Evolutionary conservation across 2,113 vertebrate species (phyloP).

Genomic region (Mobula birostris): DNA sequence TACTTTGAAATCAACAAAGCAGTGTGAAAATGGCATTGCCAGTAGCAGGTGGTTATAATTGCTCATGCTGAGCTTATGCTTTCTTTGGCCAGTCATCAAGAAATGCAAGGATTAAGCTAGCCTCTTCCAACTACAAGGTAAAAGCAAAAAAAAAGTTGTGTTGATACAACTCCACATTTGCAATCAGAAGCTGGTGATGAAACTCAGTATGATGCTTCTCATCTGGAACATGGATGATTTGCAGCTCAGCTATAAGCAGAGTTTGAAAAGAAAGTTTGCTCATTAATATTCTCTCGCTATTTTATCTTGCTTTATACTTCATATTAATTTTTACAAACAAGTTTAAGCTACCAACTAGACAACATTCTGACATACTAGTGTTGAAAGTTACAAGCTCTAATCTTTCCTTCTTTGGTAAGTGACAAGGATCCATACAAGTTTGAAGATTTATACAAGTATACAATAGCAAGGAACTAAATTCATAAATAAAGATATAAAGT

Average conservation of each 20-base stretch:
- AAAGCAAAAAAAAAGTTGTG: not conserved
- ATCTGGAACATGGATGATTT: not conserved
- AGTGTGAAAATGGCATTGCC: not conserved
- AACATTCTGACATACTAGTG: not conserved
- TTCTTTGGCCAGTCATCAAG: not conserved
- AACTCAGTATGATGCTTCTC: not conserved
- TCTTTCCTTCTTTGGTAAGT: not conserved
- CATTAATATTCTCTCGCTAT: not conserved
- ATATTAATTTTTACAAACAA: not conserved
- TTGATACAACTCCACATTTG: not conserved
- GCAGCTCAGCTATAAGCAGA: not conserved
- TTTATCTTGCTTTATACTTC: not conserved
- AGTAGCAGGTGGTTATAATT: not conserved
- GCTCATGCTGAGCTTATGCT: not conserved
- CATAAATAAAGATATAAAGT: not conserved
- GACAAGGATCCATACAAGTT: not conserved
- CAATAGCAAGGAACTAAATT: not conserved
- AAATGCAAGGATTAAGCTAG: not conserved
- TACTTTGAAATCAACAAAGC: no score
- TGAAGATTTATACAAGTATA: not conserved
- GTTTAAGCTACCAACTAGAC: not conserved
- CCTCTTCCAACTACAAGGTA: not conserved
- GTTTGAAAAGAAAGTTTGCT: not conserved
- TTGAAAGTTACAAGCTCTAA: not conserved
- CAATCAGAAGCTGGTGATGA: not conserved